Evolutionary conservation across 2,113 vertebrate genomes (phyloP).

Genomic region (Helogale parvula): DNA sequence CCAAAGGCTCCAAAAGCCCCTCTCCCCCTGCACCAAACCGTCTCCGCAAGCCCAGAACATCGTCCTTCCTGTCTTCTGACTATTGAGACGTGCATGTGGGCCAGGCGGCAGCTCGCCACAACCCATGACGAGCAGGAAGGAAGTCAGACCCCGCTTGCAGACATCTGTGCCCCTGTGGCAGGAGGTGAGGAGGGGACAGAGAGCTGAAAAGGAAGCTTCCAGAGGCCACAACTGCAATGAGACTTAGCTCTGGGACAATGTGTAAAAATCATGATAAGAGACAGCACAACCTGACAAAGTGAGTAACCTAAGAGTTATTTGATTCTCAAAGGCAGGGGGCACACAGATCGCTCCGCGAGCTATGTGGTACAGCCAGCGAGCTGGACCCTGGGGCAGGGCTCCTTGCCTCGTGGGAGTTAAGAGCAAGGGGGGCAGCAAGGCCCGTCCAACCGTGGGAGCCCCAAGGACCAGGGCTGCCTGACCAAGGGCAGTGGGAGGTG

Average conservation of each 20-base stretch:
- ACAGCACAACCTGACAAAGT: background rate
- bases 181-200: background rate
- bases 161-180: background rate
- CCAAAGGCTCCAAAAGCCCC: background rate
- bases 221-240: background rate
- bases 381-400: background rate
- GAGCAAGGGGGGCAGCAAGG: background rate
- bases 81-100: accelerated
- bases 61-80: background rate
- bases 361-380: no score
- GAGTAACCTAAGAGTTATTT: background rate
- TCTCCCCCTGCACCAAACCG: background rate
- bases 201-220: background rate
- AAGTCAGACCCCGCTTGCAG: background rate
- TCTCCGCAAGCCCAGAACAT: background rate
- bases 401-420: background rate
- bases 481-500: background rate
- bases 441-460: background rate
- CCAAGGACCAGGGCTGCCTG: background rate
- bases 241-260: background rate
- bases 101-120: background rate
- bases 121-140: background rate
- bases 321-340: background rate
- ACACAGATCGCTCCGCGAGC: no score
- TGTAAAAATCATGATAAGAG: background rate